Evolutionary conservation across 2,888 invertebrate genomes (phyloP).

Genomic region (Trissolcus japonicus): DNA sequence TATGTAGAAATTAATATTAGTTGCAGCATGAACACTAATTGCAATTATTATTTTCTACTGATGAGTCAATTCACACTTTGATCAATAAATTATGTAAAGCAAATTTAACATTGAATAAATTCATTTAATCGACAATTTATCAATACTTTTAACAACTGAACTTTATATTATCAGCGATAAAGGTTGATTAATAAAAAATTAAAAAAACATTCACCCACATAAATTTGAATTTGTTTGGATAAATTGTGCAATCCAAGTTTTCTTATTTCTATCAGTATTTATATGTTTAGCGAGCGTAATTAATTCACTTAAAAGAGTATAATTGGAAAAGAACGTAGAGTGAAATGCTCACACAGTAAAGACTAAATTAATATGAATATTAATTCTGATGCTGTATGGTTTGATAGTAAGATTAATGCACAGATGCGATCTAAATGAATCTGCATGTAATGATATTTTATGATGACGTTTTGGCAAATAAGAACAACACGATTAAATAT

Average conservation of each 20-base stretch:
- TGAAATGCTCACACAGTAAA: constrained; percentile 4
- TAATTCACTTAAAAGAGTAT: constrained; percentile 14
- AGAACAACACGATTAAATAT: background rate
- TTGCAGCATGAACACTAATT: no score
- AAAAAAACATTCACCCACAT: no score
- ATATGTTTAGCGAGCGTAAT: constrained; percentile 14
- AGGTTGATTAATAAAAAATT: no score
- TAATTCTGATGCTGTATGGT: constrained; percentile 22
- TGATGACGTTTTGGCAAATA: constrained; percentile 13
- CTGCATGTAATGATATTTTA: constrained; percentile 14
- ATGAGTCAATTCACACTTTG: no score
- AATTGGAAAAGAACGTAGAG: constrained; percentile 13
- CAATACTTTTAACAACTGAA: no score
- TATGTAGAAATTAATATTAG: no score
- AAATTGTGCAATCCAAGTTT: constrained; percentile 2
- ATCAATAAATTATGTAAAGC: no score
- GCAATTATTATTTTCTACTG: no score
- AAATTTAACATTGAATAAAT: no score
- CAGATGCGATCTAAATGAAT: constrained; percentile 6
- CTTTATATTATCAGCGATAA: no score
- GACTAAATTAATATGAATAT: constrained; percentile 31
- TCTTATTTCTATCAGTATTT: constrained; percentile 7
- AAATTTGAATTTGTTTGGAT: background rate
- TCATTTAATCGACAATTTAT: no score
- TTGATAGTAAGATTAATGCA: constrained; percentile 32